Percentiles rank a stretch among this genome's conserved stretches.
Evolutionary conservation across 2,113 vertebrate species (phyloP).

Genomic region (Hippocampus abdominalis): DNA sequence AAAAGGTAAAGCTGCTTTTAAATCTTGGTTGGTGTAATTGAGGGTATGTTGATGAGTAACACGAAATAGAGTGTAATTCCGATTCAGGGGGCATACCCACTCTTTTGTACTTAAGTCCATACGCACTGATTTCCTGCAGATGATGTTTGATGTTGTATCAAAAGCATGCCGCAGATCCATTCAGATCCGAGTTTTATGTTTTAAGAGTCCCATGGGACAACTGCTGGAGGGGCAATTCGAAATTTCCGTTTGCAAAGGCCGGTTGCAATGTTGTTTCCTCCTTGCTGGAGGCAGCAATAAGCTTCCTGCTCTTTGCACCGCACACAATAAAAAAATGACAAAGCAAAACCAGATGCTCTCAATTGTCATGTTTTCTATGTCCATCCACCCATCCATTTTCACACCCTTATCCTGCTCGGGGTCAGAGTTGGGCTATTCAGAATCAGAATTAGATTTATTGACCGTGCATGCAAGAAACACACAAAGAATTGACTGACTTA

Average conservation of each 20-base stretch:
- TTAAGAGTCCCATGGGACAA: constrained; percentile 4
- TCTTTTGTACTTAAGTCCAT: neutral
- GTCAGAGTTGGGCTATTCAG: neutral
- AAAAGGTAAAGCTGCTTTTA: neutral
- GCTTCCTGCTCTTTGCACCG: neutral
- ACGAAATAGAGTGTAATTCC: neutral
- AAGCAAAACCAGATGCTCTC: neutral
- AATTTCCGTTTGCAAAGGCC: neutral
- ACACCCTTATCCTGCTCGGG: neutral
- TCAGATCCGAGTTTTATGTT: neutral
- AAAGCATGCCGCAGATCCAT: neutral
- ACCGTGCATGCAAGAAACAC: too few relatives aligned
- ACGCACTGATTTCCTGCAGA: neutral
- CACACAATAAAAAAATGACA: neutral
- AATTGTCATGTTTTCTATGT: neutral
- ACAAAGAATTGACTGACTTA: too few relatives aligned
- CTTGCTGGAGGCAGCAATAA: neutral
- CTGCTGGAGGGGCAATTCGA: neutral
- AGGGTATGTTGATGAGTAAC: neutral
- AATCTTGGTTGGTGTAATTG: neutral
- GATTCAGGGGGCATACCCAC: neutral
- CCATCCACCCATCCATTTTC: neutral
- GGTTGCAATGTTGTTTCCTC: neutral
- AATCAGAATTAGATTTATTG: too few relatives aligned
- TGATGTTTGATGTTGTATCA: neutral